A percentile compares a stretch with the other conserved stretches of the same genome.
Conservation (phyloP, 2,888 invertebrate species). For the Drosophila prostipennis region DNA sequence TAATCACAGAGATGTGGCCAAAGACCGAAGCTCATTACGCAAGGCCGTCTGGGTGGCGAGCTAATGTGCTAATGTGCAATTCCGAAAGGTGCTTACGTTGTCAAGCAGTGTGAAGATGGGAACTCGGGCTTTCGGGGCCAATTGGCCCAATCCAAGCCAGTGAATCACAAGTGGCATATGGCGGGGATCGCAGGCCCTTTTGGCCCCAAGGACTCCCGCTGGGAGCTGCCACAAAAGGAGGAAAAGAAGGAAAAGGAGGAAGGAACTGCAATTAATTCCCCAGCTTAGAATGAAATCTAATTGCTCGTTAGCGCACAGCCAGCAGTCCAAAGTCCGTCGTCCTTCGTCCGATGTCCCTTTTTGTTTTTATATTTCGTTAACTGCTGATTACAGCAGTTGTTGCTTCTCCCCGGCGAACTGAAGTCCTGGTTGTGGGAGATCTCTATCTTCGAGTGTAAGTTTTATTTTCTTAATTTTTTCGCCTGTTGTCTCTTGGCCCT, state of each 20-base stretch:
- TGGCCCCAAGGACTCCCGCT: slow-evolving; percentile 20
- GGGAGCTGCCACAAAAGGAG: slow-evolving; percentile 4
- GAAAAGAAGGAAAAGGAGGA: slow-evolving; percentile 40
- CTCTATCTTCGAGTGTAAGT: slow-evolving; percentile 71
- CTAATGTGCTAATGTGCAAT: slow-evolving; percentile 81
- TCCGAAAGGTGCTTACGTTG: slow-evolving; percentile 83
- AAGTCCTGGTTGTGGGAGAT: neutral
- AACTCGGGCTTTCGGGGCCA: slow-evolving; percentile 50
- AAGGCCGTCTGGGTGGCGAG: slow-evolving; percentile 1
- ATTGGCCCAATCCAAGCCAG: slow-evolving; percentile 65
- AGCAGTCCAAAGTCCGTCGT: slow-evolving; percentile 50
- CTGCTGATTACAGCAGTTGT: slow-evolving; percentile 83
- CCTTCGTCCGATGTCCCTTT: slow-evolving; percentile 39
- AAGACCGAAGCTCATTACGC: slow-evolving; percentile 24
- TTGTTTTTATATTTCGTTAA: slow-evolving; percentile 81
- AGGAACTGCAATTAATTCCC: slow-evolving; percentile 83
- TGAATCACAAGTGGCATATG: slow-evolving; percentile 76
- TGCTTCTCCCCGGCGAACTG: neutral
- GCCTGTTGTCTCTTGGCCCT: slow-evolving; percentile 10
- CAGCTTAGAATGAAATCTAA: slow-evolving; percentile 83
- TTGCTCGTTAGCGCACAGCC: slow-evolving; percentile 82
- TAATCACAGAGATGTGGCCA: slow-evolving; percentile 33
- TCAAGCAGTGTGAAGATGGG: slow-evolving; percentile 82
- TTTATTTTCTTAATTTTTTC: slow-evolving; percentile 67
- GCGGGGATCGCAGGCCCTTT: slow-evolving; percentile 36